A percentile compares a stretch with the other conserved stretches of the same genome.
phyloP scores from a whole-genome alignment of 2,113 vertebrate genomes.

The Elanoides forficatus region DNA sequence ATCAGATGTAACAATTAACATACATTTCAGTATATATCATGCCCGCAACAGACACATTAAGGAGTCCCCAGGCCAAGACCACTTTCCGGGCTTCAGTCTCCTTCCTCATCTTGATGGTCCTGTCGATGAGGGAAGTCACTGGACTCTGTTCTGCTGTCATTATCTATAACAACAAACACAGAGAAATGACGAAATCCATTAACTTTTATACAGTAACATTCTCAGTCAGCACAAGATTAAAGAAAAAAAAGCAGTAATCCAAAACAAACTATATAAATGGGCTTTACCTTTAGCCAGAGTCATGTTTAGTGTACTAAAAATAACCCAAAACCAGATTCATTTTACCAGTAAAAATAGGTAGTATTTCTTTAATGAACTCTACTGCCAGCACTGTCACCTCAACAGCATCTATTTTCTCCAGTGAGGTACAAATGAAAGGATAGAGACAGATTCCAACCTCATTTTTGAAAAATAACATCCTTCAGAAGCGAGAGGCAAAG shows the following conservation, averaged over 20 bases:
- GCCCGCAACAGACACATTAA: constrained; percentile 89
- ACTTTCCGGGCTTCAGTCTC: constrained; percentile 87
- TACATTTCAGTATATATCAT: constrained; percentile 98
- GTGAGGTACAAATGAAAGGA: not conserved
- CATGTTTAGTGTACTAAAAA: not conserved
- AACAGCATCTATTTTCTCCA: fast-evolving
- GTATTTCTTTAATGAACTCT: not conserved
- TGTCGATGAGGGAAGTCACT: constrained; percentile 81
- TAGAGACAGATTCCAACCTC: not conserved
- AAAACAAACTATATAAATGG: not conserved
- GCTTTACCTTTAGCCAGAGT: not conserved
- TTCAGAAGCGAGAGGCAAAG: not conserved
- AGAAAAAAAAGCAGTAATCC: not conserved
- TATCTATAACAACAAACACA: not conserved
- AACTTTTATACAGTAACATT: not conserved
- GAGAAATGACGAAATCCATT: not conserved
- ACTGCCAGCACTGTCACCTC: not conserved
- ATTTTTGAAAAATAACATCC: not conserved
- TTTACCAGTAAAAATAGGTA: not conserved
- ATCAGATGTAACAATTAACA: not conserved
- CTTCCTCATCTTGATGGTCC: constrained; percentile 87
- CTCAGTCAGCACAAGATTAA: not conserved
- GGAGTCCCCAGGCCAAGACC: constrained; percentile 90
- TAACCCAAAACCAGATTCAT: not conserved
- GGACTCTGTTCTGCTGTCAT: constrained; percentile 74